phyloP scores from a whole-genome alignment of 2,113 vertebrate species.

The Sapayoa aenigma region DNA sequence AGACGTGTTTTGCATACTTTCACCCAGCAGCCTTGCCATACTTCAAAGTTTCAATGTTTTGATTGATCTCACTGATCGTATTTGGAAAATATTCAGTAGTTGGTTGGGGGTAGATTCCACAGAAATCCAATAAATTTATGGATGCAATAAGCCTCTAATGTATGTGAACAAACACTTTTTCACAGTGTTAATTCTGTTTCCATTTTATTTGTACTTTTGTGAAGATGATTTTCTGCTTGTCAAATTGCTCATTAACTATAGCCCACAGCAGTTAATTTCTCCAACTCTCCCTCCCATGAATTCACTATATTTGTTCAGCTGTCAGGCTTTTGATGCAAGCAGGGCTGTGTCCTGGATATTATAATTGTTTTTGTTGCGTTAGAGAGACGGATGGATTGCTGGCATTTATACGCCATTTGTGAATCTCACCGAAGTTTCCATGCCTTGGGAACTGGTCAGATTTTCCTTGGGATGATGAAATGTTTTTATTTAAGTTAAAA shows the following conservation, averaged over 20 bases:
- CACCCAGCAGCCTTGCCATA: constrained; percentile 39
- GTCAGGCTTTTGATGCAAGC: constrained; percentile 46
- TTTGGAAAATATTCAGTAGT: constrained; percentile 36
- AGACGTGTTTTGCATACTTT: constrained; percentile 42
- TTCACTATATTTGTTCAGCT: constrained; percentile 60
- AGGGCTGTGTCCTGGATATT: background rate
- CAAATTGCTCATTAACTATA: constrained; percentile 44
- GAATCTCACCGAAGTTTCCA: background rate
- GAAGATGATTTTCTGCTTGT: background rate
- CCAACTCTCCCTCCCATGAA: background rate
- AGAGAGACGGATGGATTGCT: constrained; percentile 7
- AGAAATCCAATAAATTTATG: constrained; percentile 38
- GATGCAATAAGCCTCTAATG: constrained; percentile 16
- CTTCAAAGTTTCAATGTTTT: constrained; percentile 58
- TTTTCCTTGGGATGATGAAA: constrained; percentile 21
- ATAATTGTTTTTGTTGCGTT: background rate
- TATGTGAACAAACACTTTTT: constrained; percentile 1
- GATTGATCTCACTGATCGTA: constrained; percentile 45
- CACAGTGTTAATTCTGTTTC: constrained; percentile 35
- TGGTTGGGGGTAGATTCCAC: background rate
- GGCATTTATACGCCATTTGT: background rate
- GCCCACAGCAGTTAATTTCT: constrained; percentile 55
- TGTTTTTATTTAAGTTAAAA: background rate
- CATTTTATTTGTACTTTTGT: background rate
- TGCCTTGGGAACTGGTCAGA: constrained; percentile 26